Evolutionary conservation across 2,797 vertebrate species (phyloP).

Genomic region (Ptychobarbus kaznakovi): DNA sequence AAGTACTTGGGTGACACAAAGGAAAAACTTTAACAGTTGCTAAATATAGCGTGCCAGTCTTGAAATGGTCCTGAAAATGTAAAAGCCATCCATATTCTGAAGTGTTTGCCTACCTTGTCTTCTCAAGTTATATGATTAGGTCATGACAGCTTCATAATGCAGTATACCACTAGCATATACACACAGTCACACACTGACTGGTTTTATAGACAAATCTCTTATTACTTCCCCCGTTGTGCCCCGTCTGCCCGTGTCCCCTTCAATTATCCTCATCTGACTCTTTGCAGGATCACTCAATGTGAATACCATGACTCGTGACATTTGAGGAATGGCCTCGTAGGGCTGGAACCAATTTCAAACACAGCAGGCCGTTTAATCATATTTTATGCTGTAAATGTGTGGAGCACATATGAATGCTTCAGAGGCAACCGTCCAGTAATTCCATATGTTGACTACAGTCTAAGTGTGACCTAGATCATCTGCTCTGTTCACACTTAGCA

Average conservation of each 20-base stretch:
- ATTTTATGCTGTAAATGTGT: slow-evolving; percentile 29
- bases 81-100: slow-evolving; percentile 20
- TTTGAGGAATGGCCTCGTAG: slow-evolving; percentile 9
- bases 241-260: slow-evolving; percentile 32
- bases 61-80: background rate
- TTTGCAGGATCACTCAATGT: slow-evolving; percentile 44
- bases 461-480: slow-evolving; percentile 16
- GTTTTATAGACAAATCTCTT: slow-evolving; percentile 44
- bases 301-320: slow-evolving; percentile 14
- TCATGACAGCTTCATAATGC: slow-evolving; percentile 48
- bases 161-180: slow-evolving; percentile 43
- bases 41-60: slow-evolving; percentile 21
- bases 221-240: slow-evolving; percentile 42
- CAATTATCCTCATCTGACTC: slow-evolving; percentile 53
- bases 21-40: slow-evolving; percentile 17
- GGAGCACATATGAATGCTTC: slow-evolving; percentile 34
- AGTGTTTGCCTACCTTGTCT: slow-evolving; percentile 26
- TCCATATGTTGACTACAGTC: slow-evolving; percentile 12
- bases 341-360: slow-evolving; percentile 38
- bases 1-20: slow-evolving; percentile 13
- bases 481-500: slow-evolving; percentile 18
- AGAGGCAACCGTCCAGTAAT: slow-evolving; percentile 4
- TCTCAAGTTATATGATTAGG: slow-evolving; percentile 50
- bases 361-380: slow-evolving; percentile 22
- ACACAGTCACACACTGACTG: slow-evolving; percentile 37